Conservation (phyloP, 2,797 vertebrate genomes). For the Halcyon badia region DNA sequence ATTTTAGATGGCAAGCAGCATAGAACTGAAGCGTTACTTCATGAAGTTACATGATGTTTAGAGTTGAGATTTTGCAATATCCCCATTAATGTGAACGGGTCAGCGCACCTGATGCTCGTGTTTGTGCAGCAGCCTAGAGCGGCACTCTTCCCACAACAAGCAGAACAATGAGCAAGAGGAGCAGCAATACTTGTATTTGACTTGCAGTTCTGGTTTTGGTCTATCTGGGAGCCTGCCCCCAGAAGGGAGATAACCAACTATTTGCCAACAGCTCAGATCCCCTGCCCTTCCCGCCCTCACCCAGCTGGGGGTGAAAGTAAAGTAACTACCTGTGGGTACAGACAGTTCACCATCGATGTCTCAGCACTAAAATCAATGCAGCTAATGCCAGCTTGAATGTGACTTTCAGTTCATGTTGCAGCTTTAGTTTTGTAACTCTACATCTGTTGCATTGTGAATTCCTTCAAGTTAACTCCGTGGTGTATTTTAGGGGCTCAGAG, state of each 20-base stretch:
- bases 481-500: background rate
- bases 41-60: background rate
- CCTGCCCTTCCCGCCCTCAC: background rate
- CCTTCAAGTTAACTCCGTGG: background rate
- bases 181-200: background rate
- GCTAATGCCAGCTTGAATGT: background rate
- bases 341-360: background rate
- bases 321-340: fast-evolving
- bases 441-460: background rate
- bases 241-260: background rate
- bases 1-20: background rate
- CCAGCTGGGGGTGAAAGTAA: background rate
- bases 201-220: background rate
- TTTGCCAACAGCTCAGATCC: background rate
- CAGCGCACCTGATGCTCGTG: background rate
- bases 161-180: background rate
- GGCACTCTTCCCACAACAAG: background rate
- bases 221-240: background rate
- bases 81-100: background rate
- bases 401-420: background rate
- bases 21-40: background rate
- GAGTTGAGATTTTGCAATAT: slow-evolving; percentile 13
- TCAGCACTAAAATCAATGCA: background rate
- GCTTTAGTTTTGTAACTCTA: background rate
- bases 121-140: background rate